Evolutionary conservation across 2,797 vertebrate genomes (phyloP).

Genomic region (Arnoldichthys spilopterus): DNA sequence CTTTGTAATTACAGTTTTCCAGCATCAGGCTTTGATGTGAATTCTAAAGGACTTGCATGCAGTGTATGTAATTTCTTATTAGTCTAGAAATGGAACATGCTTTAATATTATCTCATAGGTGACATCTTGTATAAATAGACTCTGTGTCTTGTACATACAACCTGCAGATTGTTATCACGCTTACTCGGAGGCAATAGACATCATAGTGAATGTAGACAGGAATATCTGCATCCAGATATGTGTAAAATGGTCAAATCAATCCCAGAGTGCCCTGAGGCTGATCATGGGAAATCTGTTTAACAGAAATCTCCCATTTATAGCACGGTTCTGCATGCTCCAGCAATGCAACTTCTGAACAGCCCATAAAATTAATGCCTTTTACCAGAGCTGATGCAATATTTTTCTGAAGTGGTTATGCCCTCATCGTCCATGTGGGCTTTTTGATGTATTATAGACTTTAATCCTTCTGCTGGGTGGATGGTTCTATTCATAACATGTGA

Average conservation of each 20-base stretch:
- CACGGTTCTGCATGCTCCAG: not conserved
- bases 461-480: slow-evolving; percentile 2
- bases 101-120: not conserved
- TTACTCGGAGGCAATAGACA: not conserved
- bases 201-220: not conserved
- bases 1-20: no score
- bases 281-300: slow-evolving; percentile 7
- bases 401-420: slow-evolving; percentile 13
- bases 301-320: not conserved
- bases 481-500: slow-evolving; percentile 23
- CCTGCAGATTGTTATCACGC: not conserved
- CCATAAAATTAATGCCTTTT: not conserved
- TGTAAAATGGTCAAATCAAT: slow-evolving; percentile 20
- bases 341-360: not conserved
- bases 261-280: not conserved
- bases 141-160: no score
- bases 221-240: not conserved
- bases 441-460: slow-evolving; percentile 2
- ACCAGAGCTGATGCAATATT: not conserved
- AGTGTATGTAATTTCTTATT: not conserved
- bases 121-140: not conserved
- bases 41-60: no score
- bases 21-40: no score
- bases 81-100: not conserved
- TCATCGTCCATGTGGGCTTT: not conserved